A percentile compares a stretch with the other conserved stretches of the same genome.
phyloP scores from a whole-genome alignment of 2,113 vertebrate species.

The Leptodactylus fuscus region DNA sequence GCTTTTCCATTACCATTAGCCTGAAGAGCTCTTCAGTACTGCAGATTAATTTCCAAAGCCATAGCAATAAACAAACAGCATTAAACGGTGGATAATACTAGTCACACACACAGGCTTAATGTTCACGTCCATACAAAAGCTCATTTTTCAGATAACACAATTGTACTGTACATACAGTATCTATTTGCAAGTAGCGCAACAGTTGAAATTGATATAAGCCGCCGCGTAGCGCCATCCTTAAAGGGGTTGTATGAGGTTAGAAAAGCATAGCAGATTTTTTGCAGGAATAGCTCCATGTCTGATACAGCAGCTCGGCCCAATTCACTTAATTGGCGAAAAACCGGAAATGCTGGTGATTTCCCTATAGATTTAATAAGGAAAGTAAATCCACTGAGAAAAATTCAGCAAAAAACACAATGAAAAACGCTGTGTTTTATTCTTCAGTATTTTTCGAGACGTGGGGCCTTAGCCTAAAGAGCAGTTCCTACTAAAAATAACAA shows the following conservation, averaged over 20 bases:
- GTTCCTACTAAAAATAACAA: too few species aligned
- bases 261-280: not conserved
- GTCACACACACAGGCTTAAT: constrained; percentile 7
- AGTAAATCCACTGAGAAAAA: too few species aligned
- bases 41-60: constrained; percentile 42
- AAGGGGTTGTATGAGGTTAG: not conserved
- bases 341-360: too few species aligned
- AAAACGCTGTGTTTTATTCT: too few species aligned
- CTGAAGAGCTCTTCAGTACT: constrained; percentile 29
- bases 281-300: not conserved
- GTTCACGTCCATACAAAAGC: not conserved
- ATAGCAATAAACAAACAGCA: constrained; percentile 36
- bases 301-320: not conserved
- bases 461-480: too few species aligned
- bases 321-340: too few species aligned
- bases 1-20: constrained; percentile 49
- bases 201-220: not conserved
- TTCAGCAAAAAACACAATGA: too few species aligned
- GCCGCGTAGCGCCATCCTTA: not conserved
- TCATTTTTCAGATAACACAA: not conserved
- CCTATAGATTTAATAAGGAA: too few species aligned
- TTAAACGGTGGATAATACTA: constrained; percentile 3
- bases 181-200: not conserved
- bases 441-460: too few species aligned
- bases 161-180: not conserved